Base-by-base conservation (phyloP, 37 sponge, comb jelly and placozoan species). In the Geodia barretti region DNA sequence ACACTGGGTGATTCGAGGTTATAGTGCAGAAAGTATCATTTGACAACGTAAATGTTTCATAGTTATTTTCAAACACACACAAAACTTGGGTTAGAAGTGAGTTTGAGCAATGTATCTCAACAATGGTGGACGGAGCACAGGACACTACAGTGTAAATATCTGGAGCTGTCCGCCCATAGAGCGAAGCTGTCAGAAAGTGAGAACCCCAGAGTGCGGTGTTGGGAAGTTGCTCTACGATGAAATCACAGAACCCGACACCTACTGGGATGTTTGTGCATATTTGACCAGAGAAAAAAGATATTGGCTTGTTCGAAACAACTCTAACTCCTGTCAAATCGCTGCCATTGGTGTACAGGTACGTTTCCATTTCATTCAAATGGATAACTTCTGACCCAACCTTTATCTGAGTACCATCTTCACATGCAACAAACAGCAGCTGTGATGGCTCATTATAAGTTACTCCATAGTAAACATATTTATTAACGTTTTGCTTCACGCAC, bases 121-220 rank as follows among this genome's bases (percentile, higher is more conserved):
- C 78, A 39, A 71, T 58, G 11, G 86, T 91, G 5, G 66, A 69
- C 41, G 36, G 47, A 24, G 39, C 33, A 24, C 78, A 33, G 41
- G 87, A 79, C 41, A 91, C 19, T 21, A 91, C 36, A 2, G 66
- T 62, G 79, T 61, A 74, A 1, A 75, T n/a, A 35, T 78, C 82
- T 32, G 62, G 62, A 47, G 42, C 21, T 1, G 33, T 82, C 61
- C 83, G 42, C 0, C 62, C 70, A 19, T 3, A 1, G 31, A 86
- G 65, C 47, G 91, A 81, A 41, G 73, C 79, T 43, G 42, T 32
- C 25, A 91, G 31, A 34, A 86, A 86, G 25, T n/a, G 17, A 28
- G 19, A 68, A 24, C 87, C 91, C 86, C 86, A 91, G 32, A 79
- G 85, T 4, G 70, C 77, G 41, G 86, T 86, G 26, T 83, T 86